Base-by-base conservation (phyloP, 2,888 invertebrate genomes). In the Orthonevra nobilis region DNA sequence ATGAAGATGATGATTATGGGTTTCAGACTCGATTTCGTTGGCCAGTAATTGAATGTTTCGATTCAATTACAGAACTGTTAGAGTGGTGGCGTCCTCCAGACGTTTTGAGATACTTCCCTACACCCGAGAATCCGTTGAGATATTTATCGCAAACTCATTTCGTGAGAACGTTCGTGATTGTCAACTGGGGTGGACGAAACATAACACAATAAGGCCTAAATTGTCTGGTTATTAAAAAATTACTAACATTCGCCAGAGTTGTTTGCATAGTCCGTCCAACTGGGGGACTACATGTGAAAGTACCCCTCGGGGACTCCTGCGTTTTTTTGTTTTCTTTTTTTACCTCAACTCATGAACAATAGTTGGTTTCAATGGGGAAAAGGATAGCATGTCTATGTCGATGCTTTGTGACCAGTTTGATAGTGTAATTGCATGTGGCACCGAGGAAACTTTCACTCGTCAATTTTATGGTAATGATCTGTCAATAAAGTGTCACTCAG, bases 401-500 rank as follows among this genome's bases (percentile, higher is more conserved):
- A n/a, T 38, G 48, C 30, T 19, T 17, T 34, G 17, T 40, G 46
- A 36, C 48, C 56, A 56, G 30, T 42, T 44, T 60, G 64, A 64
- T 72, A 56, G 52, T 46, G 52, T 72, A 60, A 72, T 72, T 72
- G 64, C 77, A 77, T 70, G 75, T 26, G 64, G 50, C 40, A 44
- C 48, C 14, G 52, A 50, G 28, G 63, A 58, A 38, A 77, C 77
- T 70, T 77, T 77, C 70, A 44, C 77, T 64, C 70, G 61, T 72
- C 77, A 64, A 54, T 58, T 68, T 28, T 26, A 60, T 60, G 72
- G 58, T 72, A 77, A 77, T 77, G 72, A 72, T 66, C 77, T 77
- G 77, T 77, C 77, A 77, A 60, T 77, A 72, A 77, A 64, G 58
- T 60, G 64, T 72, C 77, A 77, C 32, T 58, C 60, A 60, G 58